Evolutionary conservation across 2,888 invertebrate genomes (phyloP).

Genomic region (Aphidoletes aphidimyza): DNA sequence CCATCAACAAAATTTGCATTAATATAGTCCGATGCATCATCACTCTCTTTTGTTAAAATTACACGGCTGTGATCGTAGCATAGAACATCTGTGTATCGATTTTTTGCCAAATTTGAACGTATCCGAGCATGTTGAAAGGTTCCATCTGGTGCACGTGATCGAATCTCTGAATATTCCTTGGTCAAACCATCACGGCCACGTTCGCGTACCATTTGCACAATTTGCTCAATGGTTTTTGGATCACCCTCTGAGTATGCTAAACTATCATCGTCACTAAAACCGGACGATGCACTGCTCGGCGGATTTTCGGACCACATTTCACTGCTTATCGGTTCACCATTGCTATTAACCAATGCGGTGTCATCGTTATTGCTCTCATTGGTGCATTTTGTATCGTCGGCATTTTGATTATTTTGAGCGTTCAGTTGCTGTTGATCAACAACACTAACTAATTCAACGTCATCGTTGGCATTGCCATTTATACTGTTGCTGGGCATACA

Average conservation of each 20-base stretch:
- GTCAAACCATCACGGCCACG: conserved; percentile 83
- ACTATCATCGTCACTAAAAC: conserved; percentile 91
- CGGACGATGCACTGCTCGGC: conserved; percentile 80
- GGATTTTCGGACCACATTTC: conserved; percentile 71
- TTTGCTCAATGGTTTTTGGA: conserved; percentile 75
- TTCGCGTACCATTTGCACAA: conserved; percentile 72
- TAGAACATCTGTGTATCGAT: conserved; percentile 93
- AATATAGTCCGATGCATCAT: conserved; percentile 89
- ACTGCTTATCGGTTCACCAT: conserved; percentile 58
- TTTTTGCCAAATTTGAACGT: conserved; percentile 81
- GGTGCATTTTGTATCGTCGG: conserved; percentile 54
- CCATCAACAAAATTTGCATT: conserved; percentile 99
- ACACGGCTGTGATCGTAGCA: conserved; percentile 97
- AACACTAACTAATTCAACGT: conserved; percentile 43
- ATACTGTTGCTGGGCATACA: neutral
- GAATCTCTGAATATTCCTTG: conserved; percentile 89
- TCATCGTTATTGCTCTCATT: conserved; percentile 24
- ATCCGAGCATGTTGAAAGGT: conserved; percentile 86
- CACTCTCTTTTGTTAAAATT: conserved; percentile 79
- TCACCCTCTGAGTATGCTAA: conserved; percentile 78
- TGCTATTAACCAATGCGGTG: neutral
- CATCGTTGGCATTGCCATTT: conserved; percentile 32
- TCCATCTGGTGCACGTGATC: conserved; percentile 84
- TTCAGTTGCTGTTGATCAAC: conserved; percentile 62
- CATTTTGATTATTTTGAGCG: conserved; percentile 62